phyloP scores from a whole-genome alignment of 2,797 vertebrate genomes.

The Ctenochaetus hawaiiensis region DNA sequence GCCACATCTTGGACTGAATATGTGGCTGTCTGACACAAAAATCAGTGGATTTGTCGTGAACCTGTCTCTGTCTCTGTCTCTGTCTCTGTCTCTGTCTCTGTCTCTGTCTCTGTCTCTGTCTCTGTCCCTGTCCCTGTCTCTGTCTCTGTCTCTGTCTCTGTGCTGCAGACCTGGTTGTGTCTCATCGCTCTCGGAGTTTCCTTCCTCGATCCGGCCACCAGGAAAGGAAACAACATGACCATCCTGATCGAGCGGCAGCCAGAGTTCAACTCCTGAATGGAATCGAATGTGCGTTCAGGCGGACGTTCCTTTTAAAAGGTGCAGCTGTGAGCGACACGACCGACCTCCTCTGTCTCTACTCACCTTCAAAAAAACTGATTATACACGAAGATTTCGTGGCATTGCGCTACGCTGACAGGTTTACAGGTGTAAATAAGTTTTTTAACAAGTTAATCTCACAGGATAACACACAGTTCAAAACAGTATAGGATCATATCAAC shows the following conservation, averaged over 20 bases:
- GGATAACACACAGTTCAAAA: not conserved
- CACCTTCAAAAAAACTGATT: not conserved
- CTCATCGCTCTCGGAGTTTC: constrained; percentile 89
- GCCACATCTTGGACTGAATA: not conserved
- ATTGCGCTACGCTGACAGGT: not conserved
- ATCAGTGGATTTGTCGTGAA: rapidly evolving
- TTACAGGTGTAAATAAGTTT: constrained; percentile 6
- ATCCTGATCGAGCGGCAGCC: constrained; percentile 80
- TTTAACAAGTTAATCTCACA: not conserved
- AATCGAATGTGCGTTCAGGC: not conserved
- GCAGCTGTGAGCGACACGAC: constrained; percentile 14
- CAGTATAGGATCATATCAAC: too few relatives aligned
- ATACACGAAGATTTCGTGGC: not conserved
- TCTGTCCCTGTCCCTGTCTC: too few relatives aligned
- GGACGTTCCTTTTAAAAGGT: constrained; percentile 9
- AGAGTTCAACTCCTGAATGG: constrained; percentile 63
- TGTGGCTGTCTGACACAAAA: not conserved
- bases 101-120: too few relatives aligned
- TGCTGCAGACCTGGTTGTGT: constrained; percentile 88
- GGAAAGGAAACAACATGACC: constrained; percentile 81
- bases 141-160: constrained; percentile 11
- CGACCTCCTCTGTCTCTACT: not conserved
- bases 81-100: too few relatives aligned
- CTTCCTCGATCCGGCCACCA: constrained; percentile 82
- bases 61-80: constrained; percentile 8